Evolutionary conservation across 1,140 invertebrate species (phyloP).

Genomic region (Penaeus vannamei): DNA sequence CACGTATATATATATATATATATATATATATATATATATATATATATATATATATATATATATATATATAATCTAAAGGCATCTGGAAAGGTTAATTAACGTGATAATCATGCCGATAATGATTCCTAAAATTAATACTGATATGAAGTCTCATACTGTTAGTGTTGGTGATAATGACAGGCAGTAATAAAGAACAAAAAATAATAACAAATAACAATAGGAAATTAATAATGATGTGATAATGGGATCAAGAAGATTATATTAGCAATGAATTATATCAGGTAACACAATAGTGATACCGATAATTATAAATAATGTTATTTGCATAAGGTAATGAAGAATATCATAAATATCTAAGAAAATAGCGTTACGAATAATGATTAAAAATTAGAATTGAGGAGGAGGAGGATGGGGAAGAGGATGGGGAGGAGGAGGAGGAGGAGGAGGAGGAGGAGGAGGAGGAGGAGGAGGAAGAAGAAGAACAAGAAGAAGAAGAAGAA

Average conservation of each 20-base stretch:
- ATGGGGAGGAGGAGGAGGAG: slow-evolving; percentile 3
- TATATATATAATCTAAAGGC: neutral
- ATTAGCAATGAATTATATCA: too few species aligned
- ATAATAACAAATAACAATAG: too few species aligned
- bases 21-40: neutral
- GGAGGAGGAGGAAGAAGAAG: slow-evolving; percentile 11
- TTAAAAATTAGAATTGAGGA: neutral
- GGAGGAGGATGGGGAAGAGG: slow-evolving; percentile 10
- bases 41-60: neutral
- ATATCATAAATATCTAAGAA: neutral
- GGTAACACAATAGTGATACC: too few species aligned
- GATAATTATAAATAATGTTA: too few species aligned
- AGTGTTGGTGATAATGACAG: too few species aligned
- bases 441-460: slow-evolving; percentile 11
- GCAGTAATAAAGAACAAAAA: too few species aligned
- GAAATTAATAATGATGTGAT: too few species aligned
- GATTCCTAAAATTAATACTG: too few species aligned
- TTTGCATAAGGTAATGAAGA: neutral
- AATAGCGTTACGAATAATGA: neutral
- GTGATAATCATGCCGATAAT: too few species aligned
- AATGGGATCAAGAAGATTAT: too few species aligned
- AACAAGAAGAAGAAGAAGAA: slow-evolving; percentile 7
- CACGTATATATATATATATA: neutral
- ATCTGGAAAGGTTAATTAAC: neutral
- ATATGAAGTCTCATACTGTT: too few species aligned